Base-by-base conservation (phyloP, 2,113 vertebrate species). In the Myrmecobius fasciatus region DNA sequence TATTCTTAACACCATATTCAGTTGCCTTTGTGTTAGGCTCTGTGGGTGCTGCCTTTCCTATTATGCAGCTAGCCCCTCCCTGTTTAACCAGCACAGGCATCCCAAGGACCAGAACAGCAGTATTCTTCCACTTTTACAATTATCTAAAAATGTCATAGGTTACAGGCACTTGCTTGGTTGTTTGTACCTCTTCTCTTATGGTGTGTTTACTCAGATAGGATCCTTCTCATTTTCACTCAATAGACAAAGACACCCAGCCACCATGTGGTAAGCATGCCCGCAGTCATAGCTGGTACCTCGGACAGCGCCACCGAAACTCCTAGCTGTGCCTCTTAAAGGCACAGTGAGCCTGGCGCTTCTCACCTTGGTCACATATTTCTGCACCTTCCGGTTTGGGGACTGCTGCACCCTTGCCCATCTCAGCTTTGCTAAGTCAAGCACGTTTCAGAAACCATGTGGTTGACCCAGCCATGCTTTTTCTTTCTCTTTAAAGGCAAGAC, bases 1-100 rank as follows among this genome's bases (percentile, higher is more conserved):
- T 90, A 6, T 31, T 49, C 48, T 89, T 49, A 26, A 47, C 47
- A 90, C 89, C 48, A 47, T 43, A 83, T 43, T 83, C 67, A 89
- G 95, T 89, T 60, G 91, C 91, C 97, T 91, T 96, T 96, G 95
- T 97, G 96, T 91, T 90, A 94, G 43, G 9, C 46, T 93, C 95
- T 90, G 95, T 93, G 24, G 96, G 53, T 89, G 94, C 94, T 83
- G 91, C 94, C 67, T 47, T 47, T 95, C 95, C 60, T 75, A 89
- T 83, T 5, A 36, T 49, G 47, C 89, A 46, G 93, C 20, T 83
- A 83, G 89, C 90, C 93, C 90, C 97, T 24, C 2, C 60, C 0
- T 90, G 43, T 93, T 92, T 94, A 92, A n/a, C 75, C 83, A 48
- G 52, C 36, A 24, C 67, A 46, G 46, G 28, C 60, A 53, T 52